Evolutionary conservation across 2,797 vertebrate species (phyloP), one percentile per base, ranked within the genome.

Genomic region (Cyprinella venusta): DNA sequence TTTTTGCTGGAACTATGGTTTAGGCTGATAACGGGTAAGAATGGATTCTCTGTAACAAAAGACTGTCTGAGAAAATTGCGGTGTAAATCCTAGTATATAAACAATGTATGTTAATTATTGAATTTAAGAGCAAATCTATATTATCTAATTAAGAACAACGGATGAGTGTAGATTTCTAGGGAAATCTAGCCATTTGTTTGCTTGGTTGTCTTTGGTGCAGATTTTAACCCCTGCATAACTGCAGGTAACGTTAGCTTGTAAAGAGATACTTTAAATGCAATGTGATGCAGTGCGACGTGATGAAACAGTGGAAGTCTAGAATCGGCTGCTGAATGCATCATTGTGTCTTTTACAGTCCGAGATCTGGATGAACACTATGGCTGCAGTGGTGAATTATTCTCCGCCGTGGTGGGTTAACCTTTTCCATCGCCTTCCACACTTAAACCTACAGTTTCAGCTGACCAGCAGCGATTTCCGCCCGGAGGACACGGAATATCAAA

Each of bases 391-490:
- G 86, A 96, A 96, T 93, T 98, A 97, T 90, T 94, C 95, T 82
- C 96, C 97, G 9, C 97, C 97, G 9, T 98, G 97, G 97, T 98
- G 97, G 97, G 97, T 96, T 87, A 97, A 92, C 90, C 95, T 98
- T 54, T 94, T 98, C 82, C 97, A 98, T 92, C 95, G 97, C 85
- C 91, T 98, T 88, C 97, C 97, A 78, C 97, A 97, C 89, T 93
- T 97, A 92, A 95, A 95, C 93, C 92, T 97, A 24, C 95, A 95
- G 74, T 97, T 97, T 91, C 96, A 98, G 91, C 80, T 92, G 74
- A 95, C 96, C 86, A 94, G 92, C 92, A 95, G 95, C 50, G 96
- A 96, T 89, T 97, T 98, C 93, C 94, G 94, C 56, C 97, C 97
- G 0, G 95, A 97, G 88, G 96, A 97, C 88, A 82, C 93, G 0